Percentiles rank a stretch among this genome's conserved stretches.
Evolutionary conservation across 2,888 invertebrate species (phyloP).

Genomic region (Phalera bucephala): DNA sequence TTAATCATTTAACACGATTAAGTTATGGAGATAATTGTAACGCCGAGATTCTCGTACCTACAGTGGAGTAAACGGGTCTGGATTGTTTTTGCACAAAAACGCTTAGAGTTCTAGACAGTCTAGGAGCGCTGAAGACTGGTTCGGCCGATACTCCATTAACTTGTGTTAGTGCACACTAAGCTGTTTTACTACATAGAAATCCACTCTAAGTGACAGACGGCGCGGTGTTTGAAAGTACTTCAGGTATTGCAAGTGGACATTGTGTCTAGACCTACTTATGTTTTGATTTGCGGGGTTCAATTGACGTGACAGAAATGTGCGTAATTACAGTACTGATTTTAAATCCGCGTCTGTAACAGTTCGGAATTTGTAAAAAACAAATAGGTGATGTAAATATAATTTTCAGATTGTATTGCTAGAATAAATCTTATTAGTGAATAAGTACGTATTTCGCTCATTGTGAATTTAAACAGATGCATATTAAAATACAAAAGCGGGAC

Average conservation of each 20-base stretch:
- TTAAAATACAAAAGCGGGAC: constrained; percentile 27
- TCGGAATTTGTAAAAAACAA: too few species aligned
- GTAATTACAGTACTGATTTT: too few species aligned
- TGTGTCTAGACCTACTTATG: constrained; percentile 10
- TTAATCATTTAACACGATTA: constrained; percentile 14
- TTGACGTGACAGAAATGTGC: constrained; percentile 3
- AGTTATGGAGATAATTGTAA: constrained; percentile 15
- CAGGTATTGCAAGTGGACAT: constrained; percentile 26
- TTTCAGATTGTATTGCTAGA: too few species aligned
- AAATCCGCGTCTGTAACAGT: too few species aligned
- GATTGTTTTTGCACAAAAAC: constrained; percentile 17
- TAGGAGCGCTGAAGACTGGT: constrained; percentile 35
- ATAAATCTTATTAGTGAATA: too few species aligned
- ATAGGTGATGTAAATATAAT: too few species aligned
- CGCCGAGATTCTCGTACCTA: not conserved
- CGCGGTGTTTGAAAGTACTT: constrained; percentile 41
- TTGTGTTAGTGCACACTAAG: constrained; percentile 32
- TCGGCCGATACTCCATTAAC: constrained; percentile 25
- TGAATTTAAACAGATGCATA: constrained; percentile 19
- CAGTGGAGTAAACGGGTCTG: not conserved
- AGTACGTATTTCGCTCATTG: too few species aligned
- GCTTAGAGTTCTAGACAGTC: constrained; percentile 27
- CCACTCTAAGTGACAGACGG: constrained; percentile 46
- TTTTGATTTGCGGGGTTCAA: constrained; percentile 18
- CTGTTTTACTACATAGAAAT: constrained; percentile 52